phyloP scores from a whole-genome alignment of 2,113 vertebrate species.

The Redunca redunca region DNA sequence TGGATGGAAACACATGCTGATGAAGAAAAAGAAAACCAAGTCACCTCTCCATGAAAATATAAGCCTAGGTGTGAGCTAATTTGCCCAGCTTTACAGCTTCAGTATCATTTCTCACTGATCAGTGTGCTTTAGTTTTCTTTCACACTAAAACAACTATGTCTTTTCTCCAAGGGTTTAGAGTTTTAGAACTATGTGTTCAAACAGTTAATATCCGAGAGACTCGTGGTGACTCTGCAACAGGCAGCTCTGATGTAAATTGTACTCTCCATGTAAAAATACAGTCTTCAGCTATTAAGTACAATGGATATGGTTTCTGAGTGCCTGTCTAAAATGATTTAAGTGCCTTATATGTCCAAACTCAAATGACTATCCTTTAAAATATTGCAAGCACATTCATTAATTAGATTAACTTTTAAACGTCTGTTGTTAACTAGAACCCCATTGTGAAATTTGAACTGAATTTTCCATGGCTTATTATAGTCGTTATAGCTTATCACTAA shows the following conservation, averaged over 20 bases:
- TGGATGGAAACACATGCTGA: background rate
- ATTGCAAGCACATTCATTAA: constrained; percentile 4
- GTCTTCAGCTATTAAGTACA: background rate
- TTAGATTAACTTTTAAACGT: constrained; percentile 29
- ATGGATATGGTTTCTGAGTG: background rate
- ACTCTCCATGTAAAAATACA: background rate
- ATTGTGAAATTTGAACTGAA: constrained; percentile 15
- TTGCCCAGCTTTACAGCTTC: background rate
- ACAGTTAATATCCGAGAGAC: background rate
- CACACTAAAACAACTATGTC: background rate
- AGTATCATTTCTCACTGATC: background rate
- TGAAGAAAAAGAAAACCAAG: background rate
- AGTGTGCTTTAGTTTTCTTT: background rate
- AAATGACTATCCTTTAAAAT: constrained; percentile 43
- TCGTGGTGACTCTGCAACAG: background rate
- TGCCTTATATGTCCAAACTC: background rate
- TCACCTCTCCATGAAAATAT: background rate
- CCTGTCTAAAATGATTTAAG: constrained; percentile 15
- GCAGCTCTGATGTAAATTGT: background rate
- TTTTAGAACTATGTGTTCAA: background rate
- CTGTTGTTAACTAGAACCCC: constrained; percentile 33
- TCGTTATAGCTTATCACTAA: background rate
- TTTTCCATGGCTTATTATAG: background rate
- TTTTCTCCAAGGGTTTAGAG: background rate
- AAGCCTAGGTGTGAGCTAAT: background rate